phyloP scores from a whole-genome alignment of 2,797 vertebrate species.

The Bovichtus diacanthus region DNA sequence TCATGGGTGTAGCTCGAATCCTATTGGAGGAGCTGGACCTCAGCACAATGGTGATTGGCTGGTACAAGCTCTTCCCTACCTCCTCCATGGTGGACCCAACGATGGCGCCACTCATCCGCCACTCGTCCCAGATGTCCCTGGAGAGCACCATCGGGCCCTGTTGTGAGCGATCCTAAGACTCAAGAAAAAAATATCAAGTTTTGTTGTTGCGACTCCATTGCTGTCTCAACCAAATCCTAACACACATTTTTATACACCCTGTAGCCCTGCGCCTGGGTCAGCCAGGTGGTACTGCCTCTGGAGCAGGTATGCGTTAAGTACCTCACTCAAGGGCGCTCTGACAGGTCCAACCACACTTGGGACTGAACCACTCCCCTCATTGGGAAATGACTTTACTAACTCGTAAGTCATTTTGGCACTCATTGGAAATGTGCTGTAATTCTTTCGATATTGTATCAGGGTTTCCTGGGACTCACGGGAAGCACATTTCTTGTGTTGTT shows the following conservation, averaged over 20 bases:
- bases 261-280: slow-evolving; percentile 17
- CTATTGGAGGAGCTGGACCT: slow-evolving; percentile 98
- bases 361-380: slow-evolving; percentile 20
- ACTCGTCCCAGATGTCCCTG: slow-evolving; percentile 98
- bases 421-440: slow-evolving; percentile 38
- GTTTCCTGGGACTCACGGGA: slow-evolving; percentile 52
- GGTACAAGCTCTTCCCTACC: slow-evolving; percentile 99
- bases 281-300: not conserved
- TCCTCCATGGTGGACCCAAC: slow-evolving; percentile 99
- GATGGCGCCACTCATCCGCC: slow-evolving; percentile 94
- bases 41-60: slow-evolving; percentile 95
- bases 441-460: slow-evolving; percentile 57
- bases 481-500: slow-evolving; percentile 52
- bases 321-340: slow-evolving; percentile 25
- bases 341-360: slow-evolving; percentile 16
- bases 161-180: slow-evolving; percentile 94
- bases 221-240: slow-evolving; percentile 27
- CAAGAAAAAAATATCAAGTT: not conserved
- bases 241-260: slow-evolving; percentile 29
- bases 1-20: slow-evolving; percentile 98
- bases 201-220: slow-evolving; percentile 28
- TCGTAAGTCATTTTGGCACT: slow-evolving; percentile 21
- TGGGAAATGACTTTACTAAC: slow-evolving; percentile 21
- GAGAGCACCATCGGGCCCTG: slow-evolving; percentile 98
- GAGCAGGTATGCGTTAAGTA: slow-evolving; percentile 33